Percentiles rank a stretch among this genome's conserved stretches.
Conservation (phyloP, 2,888 invertebrate species). For the Neoaliturus tenellus region DNA sequence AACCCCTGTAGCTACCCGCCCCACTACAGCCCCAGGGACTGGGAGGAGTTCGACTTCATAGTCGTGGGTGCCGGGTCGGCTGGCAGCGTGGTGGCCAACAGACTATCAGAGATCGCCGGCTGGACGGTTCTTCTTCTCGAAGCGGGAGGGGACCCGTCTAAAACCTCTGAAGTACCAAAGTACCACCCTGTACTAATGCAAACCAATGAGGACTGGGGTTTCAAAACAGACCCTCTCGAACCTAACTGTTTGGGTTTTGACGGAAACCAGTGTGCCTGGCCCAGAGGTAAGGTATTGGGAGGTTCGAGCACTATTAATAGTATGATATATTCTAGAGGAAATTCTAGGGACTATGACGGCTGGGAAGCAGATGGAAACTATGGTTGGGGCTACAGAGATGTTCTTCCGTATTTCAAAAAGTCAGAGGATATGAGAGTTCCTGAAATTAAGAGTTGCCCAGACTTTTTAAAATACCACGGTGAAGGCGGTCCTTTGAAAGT, state of each 20-base stretch:
- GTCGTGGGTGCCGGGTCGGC: conserved; percentile 24
- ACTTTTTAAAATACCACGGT: conserved; percentile 77
- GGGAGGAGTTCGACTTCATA: conserved; percentile 44
- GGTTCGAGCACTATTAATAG: conserved; percentile 35
- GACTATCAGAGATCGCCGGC: conserved; percentile 25
- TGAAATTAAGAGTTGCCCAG: conserved; percentile 60
- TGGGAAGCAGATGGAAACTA: conserved; percentile 24
- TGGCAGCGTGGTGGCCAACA: conserved; percentile 45
- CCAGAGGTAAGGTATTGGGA: conserved; percentile 51
- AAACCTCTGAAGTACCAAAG: conserved; percentile 37
- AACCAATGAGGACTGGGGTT: conserved; percentile 44
- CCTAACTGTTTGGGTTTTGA: conserved; percentile 31
- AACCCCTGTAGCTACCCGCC: conserved; percentile 7
- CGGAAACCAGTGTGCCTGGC: conserved; percentile 13
- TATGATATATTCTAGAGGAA: conserved; percentile 15
- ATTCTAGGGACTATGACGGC: not conserved
- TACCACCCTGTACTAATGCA: not conserved
- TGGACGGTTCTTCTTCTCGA: conserved; percentile 54
- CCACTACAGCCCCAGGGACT: conserved; percentile 18
- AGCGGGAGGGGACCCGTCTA: conserved; percentile 45
- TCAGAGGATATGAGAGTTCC: conserved; percentile 64
- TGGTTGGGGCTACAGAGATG: conserved; percentile 67
- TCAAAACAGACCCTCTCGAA: conserved; percentile 5
- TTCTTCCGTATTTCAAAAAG: conserved; percentile 66
- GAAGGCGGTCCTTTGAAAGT: conserved; percentile 81